These are phyloP conservation scores for Sebastolobus alascanus DNA, from an alignment of 2,797 vertebrate species.

Conservation along the genomic window DNA sequence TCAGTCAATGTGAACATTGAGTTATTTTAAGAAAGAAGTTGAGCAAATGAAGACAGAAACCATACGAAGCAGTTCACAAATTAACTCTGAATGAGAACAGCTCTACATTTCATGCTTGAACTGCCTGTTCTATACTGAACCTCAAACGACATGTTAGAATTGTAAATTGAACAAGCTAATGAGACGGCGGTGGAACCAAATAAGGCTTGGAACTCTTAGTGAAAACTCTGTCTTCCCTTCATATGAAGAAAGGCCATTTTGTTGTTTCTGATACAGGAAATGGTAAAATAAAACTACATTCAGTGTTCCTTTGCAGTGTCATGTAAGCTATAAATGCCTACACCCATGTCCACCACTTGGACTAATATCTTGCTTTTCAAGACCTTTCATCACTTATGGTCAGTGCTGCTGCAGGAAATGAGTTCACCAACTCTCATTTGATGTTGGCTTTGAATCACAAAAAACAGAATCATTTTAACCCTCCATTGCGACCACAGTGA, in stretches of 20 bases:
- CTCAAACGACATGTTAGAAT: conserved; percentile 46
- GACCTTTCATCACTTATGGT: not conserved
- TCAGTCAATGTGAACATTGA: conserved; percentile 7
- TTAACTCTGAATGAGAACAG: conserved; percentile 45
- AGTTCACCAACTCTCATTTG: not conserved
- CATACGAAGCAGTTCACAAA: conserved; percentile 34
- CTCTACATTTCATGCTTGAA: conserved; percentile 61
- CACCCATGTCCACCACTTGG: not conserved
- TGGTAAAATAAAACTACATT: not conserved
- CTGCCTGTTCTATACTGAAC: conserved; percentile 39
- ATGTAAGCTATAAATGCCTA: not conserved
- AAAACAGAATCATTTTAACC: not conserved
- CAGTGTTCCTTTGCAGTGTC: not conserved
- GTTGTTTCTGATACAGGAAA: not conserved
- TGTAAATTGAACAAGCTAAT: conserved; percentile 66
- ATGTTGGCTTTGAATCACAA: not conserved
- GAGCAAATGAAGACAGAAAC: conserved; percentile 40
- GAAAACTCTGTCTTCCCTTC: conserved; percentile 29
- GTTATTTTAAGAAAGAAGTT: conserved; percentile 10
- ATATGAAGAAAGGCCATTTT: not conserved
- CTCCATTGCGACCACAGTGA: not conserved
- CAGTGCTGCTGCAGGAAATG: not conserved
- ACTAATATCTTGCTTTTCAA: not conserved
- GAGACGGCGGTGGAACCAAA: conserved; percentile 42
- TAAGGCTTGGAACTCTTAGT: conserved; percentile 18